Percentiles rank a stretch among this genome's conserved stretches.
Evolutionary conservation across 2,888 invertebrate genomes (phyloP).

Genomic region (Epinotia bilunana): DNA sequence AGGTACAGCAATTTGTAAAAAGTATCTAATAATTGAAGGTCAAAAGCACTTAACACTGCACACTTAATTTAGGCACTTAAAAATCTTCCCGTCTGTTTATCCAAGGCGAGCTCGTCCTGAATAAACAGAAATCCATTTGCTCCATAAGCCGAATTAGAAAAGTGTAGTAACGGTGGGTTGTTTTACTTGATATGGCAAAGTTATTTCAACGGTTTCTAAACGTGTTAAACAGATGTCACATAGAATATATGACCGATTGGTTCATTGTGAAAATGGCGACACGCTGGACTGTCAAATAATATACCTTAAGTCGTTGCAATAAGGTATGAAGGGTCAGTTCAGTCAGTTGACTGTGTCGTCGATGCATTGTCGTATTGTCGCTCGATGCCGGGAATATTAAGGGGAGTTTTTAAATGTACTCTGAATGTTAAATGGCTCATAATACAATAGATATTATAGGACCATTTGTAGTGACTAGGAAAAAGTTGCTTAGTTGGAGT

Average conservation of each 20-base stretch:
- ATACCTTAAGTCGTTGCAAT: neutral
- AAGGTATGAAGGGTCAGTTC: neutral
- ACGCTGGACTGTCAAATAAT: neutral
- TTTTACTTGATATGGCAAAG: conserved; percentile 47
- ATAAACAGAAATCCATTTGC: conserved; percentile 67
- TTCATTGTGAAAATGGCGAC: conserved; percentile 2
- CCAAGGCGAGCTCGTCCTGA: conserved; percentile 55
- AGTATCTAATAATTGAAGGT: conserved; percentile 12
- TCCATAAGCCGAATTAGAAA: conserved; percentile 66
- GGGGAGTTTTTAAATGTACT: conserved; percentile 9
- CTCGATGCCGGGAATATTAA: neutral
- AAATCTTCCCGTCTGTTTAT: conserved; percentile 53
- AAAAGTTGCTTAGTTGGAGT: neutral
- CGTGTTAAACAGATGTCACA: conserved; percentile 16
- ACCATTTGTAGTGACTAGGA: neutral
- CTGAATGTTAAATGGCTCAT: conserved; percentile 15
- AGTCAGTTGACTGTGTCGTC: neutral
- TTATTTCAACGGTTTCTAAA: conserved; percentile 27
- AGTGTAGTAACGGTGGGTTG: conserved; percentile 52
- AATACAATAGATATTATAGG: neutral
- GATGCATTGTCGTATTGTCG: neutral
- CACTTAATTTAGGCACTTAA: conserved; percentile 41
- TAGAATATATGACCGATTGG: conserved; percentile 6
- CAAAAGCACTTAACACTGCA: conserved; percentile 25
- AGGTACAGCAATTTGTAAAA: conserved; percentile 7